These are phyloP conservation scores for Dasysyrphus tricinctus DNA, from an alignment of 2,888 invertebrate species.

Conservation along the genomic window DNA sequence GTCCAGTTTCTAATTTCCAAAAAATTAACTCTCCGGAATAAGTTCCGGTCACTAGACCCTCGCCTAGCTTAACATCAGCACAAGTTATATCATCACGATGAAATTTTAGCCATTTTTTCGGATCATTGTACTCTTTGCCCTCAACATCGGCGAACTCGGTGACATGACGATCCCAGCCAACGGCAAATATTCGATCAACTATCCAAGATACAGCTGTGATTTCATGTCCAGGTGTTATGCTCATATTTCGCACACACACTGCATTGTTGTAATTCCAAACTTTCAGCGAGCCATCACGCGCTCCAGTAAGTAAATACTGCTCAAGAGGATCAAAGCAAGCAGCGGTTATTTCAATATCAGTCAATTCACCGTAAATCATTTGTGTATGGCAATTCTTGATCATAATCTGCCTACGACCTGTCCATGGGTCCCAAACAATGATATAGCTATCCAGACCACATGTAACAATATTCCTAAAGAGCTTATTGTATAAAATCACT, in stretches of 20 bases:
- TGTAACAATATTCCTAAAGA: constrained; percentile 90
- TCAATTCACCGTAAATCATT: constrained; percentile 87
- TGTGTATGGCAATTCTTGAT: constrained; percentile 89
- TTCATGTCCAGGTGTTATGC: constrained; percentile 86
- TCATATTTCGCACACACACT: constrained; percentile 88
- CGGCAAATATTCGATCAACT: constrained; percentile 88
- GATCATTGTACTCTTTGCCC: constrained; percentile 85
- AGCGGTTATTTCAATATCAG: constrained; percentile 81
- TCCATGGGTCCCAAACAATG: constrained; percentile 91
- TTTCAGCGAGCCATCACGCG: constrained; percentile 89
- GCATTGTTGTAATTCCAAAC: constrained; percentile 95
- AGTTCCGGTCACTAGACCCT: constrained; percentile 89
- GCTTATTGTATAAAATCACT: constrained; percentile 89
- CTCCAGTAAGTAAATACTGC: constrained; percentile 90
- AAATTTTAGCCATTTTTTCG: constrained; percentile 88
- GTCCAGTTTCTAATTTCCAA: constrained; percentile 93
- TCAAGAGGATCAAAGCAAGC: constrained; percentile 87
- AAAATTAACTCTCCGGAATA: constrained; percentile 92
- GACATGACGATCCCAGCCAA: constrained; percentile 91
- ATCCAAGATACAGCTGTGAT: constrained; percentile 86
- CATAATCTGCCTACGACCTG: constrained; percentile 87
- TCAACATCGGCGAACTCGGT: constrained; percentile 87
- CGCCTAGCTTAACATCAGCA: constrained; percentile 87
- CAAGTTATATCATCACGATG: constrained; percentile 91
- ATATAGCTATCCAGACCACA: constrained; percentile 92